Percentiles rank a stretch among this genome's conserved stretches.
phyloP scores from a whole-genome alignment of 2,797 vertebrate genomes.

The Mormyrus hasselquistii region DNA sequence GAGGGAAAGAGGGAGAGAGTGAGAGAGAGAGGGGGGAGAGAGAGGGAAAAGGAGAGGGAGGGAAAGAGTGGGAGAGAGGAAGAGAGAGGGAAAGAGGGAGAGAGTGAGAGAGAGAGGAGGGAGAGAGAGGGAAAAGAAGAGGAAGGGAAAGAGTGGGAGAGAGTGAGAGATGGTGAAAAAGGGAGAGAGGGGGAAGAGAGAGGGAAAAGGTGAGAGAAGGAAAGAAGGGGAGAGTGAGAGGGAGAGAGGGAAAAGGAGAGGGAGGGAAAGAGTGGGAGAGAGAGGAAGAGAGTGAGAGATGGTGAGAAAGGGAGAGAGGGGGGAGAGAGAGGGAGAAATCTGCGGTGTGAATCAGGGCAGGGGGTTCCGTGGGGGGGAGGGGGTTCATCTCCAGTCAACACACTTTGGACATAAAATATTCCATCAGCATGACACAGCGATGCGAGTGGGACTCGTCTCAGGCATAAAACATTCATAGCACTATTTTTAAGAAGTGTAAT shows the following conservation, averaged over 20 bases:
- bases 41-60: constrained; percentile 11
- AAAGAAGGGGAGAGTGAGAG: no score
- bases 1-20: constrained; percentile 17
- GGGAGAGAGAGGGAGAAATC: background rate
- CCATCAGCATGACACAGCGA: background rate
- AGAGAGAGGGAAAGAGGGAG: background rate
- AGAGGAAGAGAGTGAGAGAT: constrained; percentile 21
- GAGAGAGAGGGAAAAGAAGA: no score
- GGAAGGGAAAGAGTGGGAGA: no score
- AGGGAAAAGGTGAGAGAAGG: no score
- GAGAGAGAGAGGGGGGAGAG: constrained; percentile 19
- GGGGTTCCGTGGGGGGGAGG: background rate
- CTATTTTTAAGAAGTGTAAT: background rate
- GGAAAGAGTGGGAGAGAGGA: constrained; percentile 21
- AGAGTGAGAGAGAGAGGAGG: no score
- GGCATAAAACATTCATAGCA: constrained; percentile 23
- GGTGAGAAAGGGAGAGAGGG: constrained; percentile 17
- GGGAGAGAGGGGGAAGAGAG: no score
- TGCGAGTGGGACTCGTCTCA: background rate
- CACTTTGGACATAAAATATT: background rate
- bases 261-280: constrained; percentile 24
- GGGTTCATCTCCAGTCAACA: background rate
- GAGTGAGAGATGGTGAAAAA: no score
- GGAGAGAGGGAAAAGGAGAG: background rate
- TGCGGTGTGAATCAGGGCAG: background rate